Percentiles rank a stretch among this genome's conserved stretches.
Conservation (phyloP, 2,888 invertebrate species). For the Agrilus mali region DNA sequence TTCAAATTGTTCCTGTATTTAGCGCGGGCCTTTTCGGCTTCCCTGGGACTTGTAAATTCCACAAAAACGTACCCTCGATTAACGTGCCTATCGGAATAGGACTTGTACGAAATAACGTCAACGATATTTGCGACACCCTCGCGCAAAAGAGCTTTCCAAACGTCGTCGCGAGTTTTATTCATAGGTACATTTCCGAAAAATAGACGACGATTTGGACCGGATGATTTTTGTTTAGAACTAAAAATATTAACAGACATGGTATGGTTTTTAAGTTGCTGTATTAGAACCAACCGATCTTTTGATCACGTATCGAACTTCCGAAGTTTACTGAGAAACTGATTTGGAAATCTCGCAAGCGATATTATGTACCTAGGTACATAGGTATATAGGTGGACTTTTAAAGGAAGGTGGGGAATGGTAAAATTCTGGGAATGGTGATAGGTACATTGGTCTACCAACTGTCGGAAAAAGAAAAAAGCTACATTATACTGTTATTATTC, state of each 20-base stretch:
- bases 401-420: too few species aligned
- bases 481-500: too few species aligned
- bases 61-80: conserved; percentile 74
- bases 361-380: too few species aligned
- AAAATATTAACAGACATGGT: too few species aligned
- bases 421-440: too few species aligned
- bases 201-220: conserved; percentile 22
- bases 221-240: conserved; percentile 7
- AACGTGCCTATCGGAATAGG: conserved; percentile 41
- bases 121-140: conserved; percentile 24
- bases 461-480: too few species aligned
- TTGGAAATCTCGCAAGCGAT: too few species aligned
- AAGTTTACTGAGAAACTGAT: too few species aligned
- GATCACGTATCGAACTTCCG: neutral
- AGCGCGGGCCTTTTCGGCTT: conserved; percentile 56
- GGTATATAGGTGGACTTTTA: too few species aligned
- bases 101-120: conserved; percentile 52
- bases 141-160: conserved; percentile 46
- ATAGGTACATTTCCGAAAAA: conserved; percentile 23
- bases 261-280: too few species aligned
- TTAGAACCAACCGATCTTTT: neutral
- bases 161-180: conserved; percentile 40
- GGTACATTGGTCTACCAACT: too few species aligned
- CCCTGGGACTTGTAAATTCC: conserved; percentile 63
- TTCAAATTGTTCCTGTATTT: conserved; percentile 35